Conservation (phyloP, 2,888 invertebrate species). For the Nipponacmea schrenckii region DNA sequence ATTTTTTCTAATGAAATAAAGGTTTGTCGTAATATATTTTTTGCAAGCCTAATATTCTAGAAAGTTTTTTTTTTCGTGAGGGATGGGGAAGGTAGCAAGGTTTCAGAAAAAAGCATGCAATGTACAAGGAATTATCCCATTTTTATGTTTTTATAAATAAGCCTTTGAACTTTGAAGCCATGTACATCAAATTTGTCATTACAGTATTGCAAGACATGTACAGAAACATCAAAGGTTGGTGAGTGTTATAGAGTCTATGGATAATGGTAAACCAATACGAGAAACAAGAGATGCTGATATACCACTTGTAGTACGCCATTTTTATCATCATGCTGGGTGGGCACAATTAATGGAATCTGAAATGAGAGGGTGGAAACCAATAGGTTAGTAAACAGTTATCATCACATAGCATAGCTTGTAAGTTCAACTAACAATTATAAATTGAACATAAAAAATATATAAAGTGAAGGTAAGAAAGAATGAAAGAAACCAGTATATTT, state of each 20-base stretch:
- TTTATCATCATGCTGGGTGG: constrained; percentile 72
- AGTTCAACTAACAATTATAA: too few relatives aligned
- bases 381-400: constrained; percentile 57
- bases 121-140: too few relatives aligned
- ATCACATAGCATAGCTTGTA: too few relatives aligned
- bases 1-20: background rate
- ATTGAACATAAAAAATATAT: too few relatives aligned
- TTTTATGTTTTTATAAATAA: too few relatives aligned
- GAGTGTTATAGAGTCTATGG: constrained; percentile 70
- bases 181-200: constrained; percentile 12
- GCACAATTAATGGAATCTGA: constrained; percentile 67
- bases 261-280: constrained; percentile 68
- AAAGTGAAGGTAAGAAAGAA: too few relatives aligned
- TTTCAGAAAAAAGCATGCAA: too few relatives aligned
- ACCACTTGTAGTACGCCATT: constrained; percentile 69
- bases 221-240: constrained; percentile 70
- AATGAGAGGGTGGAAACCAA: constrained; percentile 67
- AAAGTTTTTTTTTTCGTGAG: background rate
- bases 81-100: too few relatives aligned
- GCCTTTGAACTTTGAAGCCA: too few relatives aligned
- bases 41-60: background rate
- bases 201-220: constrained; percentile 70
- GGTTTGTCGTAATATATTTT: background rate
- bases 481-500: too few relatives aligned
- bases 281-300: constrained; percentile 69